Percentiles rank a stretch among this genome's conserved stretches.
Evolutionary conservation across 2,888 invertebrate species (phyloP).

Genomic region (Macrophya annulata): DNA sequence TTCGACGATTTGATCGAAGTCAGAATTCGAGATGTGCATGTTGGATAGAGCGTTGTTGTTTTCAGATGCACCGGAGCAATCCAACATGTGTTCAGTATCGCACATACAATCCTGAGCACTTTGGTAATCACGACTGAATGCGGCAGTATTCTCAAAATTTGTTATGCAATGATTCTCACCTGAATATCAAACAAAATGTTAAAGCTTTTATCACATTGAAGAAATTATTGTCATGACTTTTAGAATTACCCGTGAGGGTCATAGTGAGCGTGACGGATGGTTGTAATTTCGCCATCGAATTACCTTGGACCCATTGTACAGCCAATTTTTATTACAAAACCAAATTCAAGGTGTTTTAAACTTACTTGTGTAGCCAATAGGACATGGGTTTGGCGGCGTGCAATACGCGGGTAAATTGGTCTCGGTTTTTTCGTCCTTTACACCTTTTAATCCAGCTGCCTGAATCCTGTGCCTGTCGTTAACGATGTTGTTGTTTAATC

Average conservation of each 20-base stretch:
- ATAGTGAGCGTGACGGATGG: neutral
- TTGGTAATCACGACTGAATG: conserved; percentile 96
- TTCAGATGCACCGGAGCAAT: conserved; percentile 86
- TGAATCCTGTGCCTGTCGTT: conserved; percentile 77
- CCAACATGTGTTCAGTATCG: conserved; percentile 98
- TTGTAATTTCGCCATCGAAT: neutral
- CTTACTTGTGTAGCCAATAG: conserved; percentile 93
- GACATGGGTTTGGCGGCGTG: conserved; percentile 99
- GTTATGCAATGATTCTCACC: conserved; percentile 94
- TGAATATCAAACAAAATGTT: conserved; percentile 71
- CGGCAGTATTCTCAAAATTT: conserved; percentile 96
- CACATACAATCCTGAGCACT: conserved; percentile 97
- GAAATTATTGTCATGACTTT: neutral
- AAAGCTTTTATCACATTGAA: neutral
- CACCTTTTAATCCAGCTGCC: conserved; percentile 80
- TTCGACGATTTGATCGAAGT: conserved; percentile 86
- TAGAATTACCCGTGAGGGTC: neutral
- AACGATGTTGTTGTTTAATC: conserved; percentile 82
- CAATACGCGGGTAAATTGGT: conserved; percentile 98
- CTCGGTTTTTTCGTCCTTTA: conserved; percentile 92
- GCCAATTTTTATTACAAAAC: neutral
- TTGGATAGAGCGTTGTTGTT: conserved; percentile 71
- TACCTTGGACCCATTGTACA: neutral
- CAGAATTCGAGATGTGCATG: conserved; percentile 80
- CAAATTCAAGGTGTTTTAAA: conserved; percentile 1